Percentiles rank a stretch among this genome's conserved stretches.
phyloP scores from a whole-genome alignment of 2,797 vertebrate genomes.

The Protosalanx chinensis region DNA sequence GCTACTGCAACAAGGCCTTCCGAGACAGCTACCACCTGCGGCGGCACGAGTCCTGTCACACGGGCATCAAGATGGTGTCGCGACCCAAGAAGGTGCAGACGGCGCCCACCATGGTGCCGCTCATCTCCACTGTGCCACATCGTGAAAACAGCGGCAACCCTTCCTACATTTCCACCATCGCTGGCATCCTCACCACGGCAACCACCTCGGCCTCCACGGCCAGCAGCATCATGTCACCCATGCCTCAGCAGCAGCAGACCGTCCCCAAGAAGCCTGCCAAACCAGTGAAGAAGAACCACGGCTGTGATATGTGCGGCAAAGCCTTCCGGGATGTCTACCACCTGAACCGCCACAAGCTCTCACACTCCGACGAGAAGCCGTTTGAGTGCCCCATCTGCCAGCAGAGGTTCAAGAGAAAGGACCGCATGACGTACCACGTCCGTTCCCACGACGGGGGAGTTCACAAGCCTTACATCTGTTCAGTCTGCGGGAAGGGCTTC shows the following conservation, averaged over 20 bases:
- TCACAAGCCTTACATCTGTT: slow-evolving; percentile 97
- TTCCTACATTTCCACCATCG: slow-evolving; percentile 89
- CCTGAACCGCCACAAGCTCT: slow-evolving; percentile 96
- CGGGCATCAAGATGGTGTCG: slow-evolving; percentile 95
- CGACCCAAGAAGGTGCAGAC: slow-evolving; percentile 87
- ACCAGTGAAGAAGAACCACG: slow-evolving; percentile 96
- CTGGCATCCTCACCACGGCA: slow-evolving; percentile 91
- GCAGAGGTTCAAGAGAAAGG: slow-evolving; percentile 98
- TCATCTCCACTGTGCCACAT: slow-evolving; percentile 90
- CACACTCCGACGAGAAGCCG: slow-evolving; percentile 95
- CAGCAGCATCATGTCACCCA: slow-evolving; percentile 65
- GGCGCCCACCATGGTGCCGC: slow-evolving; percentile 88
- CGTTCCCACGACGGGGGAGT: slow-evolving; percentile 95
- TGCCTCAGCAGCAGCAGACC: slow-evolving; percentile 66
- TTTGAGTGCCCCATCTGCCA: slow-evolving; percentile 98
- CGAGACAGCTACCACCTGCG: slow-evolving; percentile 98
- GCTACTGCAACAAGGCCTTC: slow-evolving; percentile 97
- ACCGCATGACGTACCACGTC: slow-evolving; percentile 97
- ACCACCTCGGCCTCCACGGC: slow-evolving; percentile 87
- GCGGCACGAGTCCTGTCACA: slow-evolving; percentile 95
- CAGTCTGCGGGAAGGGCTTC: slow-evolving; percentile 97
- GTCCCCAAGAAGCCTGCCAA: slow-evolving; percentile 90
- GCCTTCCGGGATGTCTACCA: slow-evolving; percentile 97
- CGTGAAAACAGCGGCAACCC: slow-evolving; percentile 83
- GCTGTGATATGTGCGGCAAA: slow-evolving; percentile 97